Evolutionary conservation across 2,888 invertebrate genomes (phyloP), one percentile per base, ranked within the genome.

Genomic region (Polylopha cassiicola): DNA sequence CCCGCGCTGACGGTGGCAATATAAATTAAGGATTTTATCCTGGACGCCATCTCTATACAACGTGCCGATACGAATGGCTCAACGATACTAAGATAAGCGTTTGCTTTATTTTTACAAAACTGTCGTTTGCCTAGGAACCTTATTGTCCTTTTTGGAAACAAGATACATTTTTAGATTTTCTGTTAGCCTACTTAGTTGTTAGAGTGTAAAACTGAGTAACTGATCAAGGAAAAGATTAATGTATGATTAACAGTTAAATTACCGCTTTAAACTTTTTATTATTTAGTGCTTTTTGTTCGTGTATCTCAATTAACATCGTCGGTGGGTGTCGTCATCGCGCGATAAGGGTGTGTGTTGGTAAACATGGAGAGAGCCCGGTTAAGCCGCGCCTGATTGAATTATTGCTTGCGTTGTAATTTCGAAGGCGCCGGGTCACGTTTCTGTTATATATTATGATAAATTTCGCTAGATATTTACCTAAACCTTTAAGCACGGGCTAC

Each of bases 331-430:
- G 60, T 60, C 56, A 58, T 60, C 62, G 55, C 57, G 58, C 58
- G 63, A 65, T 65, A 63, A 65, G 62, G 72, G 68, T 63, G 50
- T 52, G 53, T 69, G 69, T 76, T 73, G 61, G 76, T 77, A 82
- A 82, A 82, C 78, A 82, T 48, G 48, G 58, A 55, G 66, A 64
- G 62, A 66, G 65, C 61, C 57, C 58, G 52, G 61, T 63, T 79
- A 81, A 84, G 77, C 79, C 73, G 48, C 54, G 64, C 62, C 65
- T 82, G 81, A 85, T 85, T 85, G 81, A 84, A 79, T 79, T 82
- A 84, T 79, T 73, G 73, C 74, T 69, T 65, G 64, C 61, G 58
- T 62, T 65, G 64, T 68, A 71, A 74, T 72, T 69, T 72, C 53
- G 62, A 56, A 64, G 58, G 49, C 55, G 48, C 47, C 55, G 53